These are phyloP conservation scores for Euglossa dilemma DNA, from an alignment of 1,140 invertebrate genomes.

Conservation along the genomic window DNA sequence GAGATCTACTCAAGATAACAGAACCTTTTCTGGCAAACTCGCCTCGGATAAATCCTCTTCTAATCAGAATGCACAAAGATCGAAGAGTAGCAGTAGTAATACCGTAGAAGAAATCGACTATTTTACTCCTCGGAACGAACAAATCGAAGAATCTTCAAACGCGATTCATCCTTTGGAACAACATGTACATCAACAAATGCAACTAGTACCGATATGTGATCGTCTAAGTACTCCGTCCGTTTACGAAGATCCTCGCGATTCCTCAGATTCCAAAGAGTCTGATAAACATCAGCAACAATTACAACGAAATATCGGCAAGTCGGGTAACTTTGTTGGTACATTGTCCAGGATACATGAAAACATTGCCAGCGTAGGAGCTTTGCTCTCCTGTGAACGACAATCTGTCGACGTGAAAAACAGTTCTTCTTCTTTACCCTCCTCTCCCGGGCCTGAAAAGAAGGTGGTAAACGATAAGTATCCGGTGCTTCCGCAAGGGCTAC, in stretches of 20 bases:
- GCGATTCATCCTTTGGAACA: conserved; percentile 41
- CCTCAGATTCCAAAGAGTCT: neutral
- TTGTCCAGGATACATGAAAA: conserved; percentile 86
- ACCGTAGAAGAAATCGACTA: conserved; percentile 75
- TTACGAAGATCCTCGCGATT: conserved; percentile 36
- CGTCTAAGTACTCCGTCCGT: neutral
- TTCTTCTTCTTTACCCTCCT: conserved; percentile 76
- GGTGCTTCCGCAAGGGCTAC: conserved; percentile 82
- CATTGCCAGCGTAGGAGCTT: conserved; percentile 70
- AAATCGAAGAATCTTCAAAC: conserved; percentile 45
- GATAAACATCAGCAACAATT: conserved; percentile 28
- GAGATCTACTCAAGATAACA: conserved; percentile 4
- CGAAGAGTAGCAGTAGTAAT: conserved; percentile 68
- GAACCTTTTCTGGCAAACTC: conserved; percentile 34
- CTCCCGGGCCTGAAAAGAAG: conserved; percentile 77
- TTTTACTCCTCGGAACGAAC: conserved; percentile 38
- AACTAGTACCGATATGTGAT: neutral
- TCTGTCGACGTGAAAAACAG: conserved; percentile 73
- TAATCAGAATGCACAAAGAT: conserved; percentile 78
- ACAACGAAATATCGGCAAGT: conserved; percentile 69
- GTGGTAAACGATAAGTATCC: conserved; percentile 81
- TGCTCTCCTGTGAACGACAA: conserved; percentile 50
- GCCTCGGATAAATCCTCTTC: conserved; percentile 68
- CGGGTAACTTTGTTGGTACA: conserved; percentile 83
- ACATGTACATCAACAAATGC: conserved; percentile 30